phyloP scores from a whole-genome alignment of 37 sponge, comb jelly and placozoan genomes.

The Cladorhizidae sp. region DNA sequence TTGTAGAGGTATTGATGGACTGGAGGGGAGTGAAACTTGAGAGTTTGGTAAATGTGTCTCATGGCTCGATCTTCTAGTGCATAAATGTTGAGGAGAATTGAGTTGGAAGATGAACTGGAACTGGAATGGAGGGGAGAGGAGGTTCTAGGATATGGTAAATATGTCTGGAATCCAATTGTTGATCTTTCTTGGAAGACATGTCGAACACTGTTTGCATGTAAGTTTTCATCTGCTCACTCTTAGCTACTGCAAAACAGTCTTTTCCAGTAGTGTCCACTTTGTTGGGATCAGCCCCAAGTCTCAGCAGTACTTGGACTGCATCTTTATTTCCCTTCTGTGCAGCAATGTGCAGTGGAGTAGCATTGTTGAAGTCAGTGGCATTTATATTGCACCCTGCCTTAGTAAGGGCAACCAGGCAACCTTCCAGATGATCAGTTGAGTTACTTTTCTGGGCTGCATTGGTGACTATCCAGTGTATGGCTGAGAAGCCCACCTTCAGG shows the following conservation, averaged over 20 bases:
- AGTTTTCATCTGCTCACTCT: conserved; percentile 19
- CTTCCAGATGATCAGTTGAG: conserved; percentile 19
- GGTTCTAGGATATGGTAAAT: conserved; percentile 1
- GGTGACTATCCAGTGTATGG: conserved; percentile 71
- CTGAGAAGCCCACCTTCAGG: conserved; percentile 65
- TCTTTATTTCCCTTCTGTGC: conserved; percentile 51
- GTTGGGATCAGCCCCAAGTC: conserved; percentile 64
- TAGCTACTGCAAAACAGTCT: conserved; percentile 44
- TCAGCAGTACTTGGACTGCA: conserved; percentile 40
- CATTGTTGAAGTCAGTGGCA: conserved; percentile 57
- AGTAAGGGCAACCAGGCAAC: conserved; percentile 34
- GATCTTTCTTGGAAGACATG: neutral
- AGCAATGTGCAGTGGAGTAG: conserved; percentile 72
- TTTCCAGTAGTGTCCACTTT: conserved; percentile 49
- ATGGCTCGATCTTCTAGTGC: neutral
- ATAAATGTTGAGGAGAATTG: neutral
- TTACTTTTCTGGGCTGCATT: conserved; percentile 34
- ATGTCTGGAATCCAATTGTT: neutral
- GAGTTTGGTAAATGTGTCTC: conserved; percentile 1
- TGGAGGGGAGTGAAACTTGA: conserved; percentile 3
- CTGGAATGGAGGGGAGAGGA: neutral
- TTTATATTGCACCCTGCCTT: conserved; percentile 56
- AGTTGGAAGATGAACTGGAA: neutral
- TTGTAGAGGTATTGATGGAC: too few species aligned
- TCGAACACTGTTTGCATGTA: neutral